Percentiles rank a stretch among this genome's conserved stretches.
Conservation (phyloP, 2,113 vertebrate genomes). For the Athene cunicularia region DNA sequence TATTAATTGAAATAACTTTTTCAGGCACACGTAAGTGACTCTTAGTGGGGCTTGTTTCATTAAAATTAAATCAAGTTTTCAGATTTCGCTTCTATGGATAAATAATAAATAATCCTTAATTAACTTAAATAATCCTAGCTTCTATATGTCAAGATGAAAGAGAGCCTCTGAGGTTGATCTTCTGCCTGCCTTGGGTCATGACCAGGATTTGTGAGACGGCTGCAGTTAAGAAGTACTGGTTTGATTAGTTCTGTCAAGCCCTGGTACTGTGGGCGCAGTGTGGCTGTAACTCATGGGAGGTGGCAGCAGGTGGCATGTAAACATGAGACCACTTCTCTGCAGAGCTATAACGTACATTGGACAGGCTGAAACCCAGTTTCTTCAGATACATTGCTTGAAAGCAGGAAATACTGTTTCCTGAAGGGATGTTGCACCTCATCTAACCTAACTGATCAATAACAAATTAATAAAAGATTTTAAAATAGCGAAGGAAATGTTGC, state of each 20-base stretch:
- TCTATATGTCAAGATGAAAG: neutral
- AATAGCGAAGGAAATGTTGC: neutral
- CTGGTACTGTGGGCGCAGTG: accelerated
- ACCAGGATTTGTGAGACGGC: neutral
- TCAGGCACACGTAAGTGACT: neutral
- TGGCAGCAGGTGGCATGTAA: neutral
- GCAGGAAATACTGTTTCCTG: neutral
- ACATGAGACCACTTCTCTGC: neutral
- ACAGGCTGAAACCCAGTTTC: neutral
- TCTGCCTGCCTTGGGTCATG: accelerated
- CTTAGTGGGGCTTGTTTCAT: neutral
- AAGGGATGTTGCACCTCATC: neutral
- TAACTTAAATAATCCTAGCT: neutral
- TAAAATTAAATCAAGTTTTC: neutral
- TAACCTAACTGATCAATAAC: neutral
- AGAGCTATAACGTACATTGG: accelerated
- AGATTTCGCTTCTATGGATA: neutral
- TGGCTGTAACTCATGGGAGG: neutral
- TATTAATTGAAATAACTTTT: neutral
- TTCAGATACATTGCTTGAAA: neutral
- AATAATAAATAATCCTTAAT: neutral
- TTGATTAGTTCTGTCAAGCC: neutral
- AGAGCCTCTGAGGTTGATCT: neutral
- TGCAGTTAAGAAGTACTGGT: neutral
- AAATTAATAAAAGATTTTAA: neutral